phyloP scores from a whole-genome alignment of 2,888 invertebrate genomes.

The Aphodius sticticus region DNA sequence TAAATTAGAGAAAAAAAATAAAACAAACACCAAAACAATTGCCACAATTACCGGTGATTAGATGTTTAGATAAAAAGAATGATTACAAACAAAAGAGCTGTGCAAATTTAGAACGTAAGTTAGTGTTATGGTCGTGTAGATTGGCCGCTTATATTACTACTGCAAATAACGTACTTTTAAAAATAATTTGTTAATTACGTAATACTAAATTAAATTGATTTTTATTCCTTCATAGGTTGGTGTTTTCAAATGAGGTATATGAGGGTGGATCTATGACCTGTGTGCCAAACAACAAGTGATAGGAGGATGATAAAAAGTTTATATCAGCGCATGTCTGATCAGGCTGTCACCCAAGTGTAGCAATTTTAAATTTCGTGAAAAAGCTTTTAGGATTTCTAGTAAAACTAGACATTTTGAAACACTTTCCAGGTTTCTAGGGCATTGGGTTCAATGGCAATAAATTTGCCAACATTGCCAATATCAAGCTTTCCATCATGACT shows the following conservation, averaged over 20 bases:
- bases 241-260: not conserved
- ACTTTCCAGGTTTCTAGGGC: too few relatives aligned
- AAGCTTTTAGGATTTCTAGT: too few relatives aligned
- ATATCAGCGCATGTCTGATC: too few relatives aligned
- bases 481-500: too few relatives aligned
- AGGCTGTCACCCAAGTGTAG: too few relatives aligned
- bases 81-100: not conserved
- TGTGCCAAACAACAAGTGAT: too few relatives aligned
- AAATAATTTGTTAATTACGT: not conserved
- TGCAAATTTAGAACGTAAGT: slow-evolving; percentile 15
- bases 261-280: too few relatives aligned
- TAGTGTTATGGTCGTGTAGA: not conserved
- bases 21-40: slow-evolving; percentile 31
- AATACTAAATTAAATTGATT: not conserved
- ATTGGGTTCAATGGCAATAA: too few relatives aligned
- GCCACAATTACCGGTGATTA: slow-evolving; percentile 38
- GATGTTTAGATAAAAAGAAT: slow-evolving; percentile 20
- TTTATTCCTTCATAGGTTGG: not conserved
- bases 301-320: too few relatives aligned
- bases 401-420: too few relatives aligned
- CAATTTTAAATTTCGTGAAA: too few relatives aligned
- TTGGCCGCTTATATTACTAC: slow-evolving; percentile 14
- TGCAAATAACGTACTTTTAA: slow-evolving; percentile 28
- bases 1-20: slow-evolving; percentile 15
- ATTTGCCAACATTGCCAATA: too few relatives aligned